These are phyloP conservation scores for Columbina picui DNA, from an alignment of 2,113 vertebrate species.

Conservation along the genomic window DNA sequence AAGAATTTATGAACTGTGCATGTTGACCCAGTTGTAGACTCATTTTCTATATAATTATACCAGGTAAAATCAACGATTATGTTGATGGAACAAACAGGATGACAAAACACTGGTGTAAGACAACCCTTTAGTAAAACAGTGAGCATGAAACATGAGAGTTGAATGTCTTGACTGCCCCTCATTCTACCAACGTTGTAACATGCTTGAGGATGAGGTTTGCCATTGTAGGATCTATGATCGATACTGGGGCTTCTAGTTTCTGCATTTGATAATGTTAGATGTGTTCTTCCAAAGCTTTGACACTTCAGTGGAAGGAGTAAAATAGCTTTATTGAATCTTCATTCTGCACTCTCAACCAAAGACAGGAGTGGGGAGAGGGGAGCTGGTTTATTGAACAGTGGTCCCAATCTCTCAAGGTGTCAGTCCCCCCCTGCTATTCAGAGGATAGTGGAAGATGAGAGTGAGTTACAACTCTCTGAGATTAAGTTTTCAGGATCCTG, in stretches of 20 bases:
- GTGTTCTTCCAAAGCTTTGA: not conserved
- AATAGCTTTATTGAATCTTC: not conserved
- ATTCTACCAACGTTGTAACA: not conserved
- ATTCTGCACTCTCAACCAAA: not conserved
- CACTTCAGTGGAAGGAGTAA: not conserved
- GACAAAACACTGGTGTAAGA: not conserved
- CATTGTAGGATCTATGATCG: not conserved
- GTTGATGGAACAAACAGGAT: not conserved
- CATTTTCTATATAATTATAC: not conserved
- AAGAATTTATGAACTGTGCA: not conserved
- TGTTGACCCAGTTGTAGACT: not conserved
- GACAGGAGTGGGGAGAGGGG: not conserved
- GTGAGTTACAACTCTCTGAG: not conserved
- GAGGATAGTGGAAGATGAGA: not conserved
- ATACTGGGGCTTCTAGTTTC: not conserved
- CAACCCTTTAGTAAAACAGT: not conserved
- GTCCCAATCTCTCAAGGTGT: not conserved
- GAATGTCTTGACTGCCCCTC: not conserved
- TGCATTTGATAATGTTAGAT: not conserved
- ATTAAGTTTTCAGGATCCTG: not conserved
- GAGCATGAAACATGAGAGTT: not conserved
- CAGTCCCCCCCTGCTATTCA: conserved; percentile 21
- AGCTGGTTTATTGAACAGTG: not conserved
- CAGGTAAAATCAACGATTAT: not conserved
- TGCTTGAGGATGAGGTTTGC: not conserved